Evolutionary conservation across 2,113 vertebrate genomes (phyloP).

Genomic region (Syngnathus floridae): DNA sequence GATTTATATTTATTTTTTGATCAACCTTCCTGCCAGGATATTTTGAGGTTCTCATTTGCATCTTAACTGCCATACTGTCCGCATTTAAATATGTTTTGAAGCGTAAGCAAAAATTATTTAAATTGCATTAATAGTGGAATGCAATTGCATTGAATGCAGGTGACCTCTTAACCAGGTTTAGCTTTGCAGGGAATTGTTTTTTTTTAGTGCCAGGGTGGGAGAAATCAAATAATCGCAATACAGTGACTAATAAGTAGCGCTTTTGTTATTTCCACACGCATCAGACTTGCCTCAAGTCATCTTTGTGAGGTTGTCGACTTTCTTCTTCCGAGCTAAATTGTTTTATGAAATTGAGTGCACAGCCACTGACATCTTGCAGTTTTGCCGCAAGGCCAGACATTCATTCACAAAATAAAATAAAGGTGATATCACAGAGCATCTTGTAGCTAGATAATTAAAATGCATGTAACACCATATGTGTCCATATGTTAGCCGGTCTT

Average conservation of each 20-base stretch:
- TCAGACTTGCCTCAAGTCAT: slow-evolving; percentile 7
- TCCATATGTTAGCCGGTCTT: neutral
- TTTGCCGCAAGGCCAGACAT: neutral
- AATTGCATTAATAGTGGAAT: slow-evolving; percentile 24
- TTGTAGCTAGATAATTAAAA: neutral
- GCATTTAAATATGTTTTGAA: slow-evolving; percentile 10
- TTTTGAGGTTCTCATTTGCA: slow-evolving; percentile 28
- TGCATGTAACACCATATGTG: neutral
- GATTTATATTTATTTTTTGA: neutral
- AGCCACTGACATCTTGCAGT: neutral
- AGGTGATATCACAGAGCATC: neutral
- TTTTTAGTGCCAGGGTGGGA: neutral
- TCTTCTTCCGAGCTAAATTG: neutral
- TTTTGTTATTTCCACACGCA: neutral
- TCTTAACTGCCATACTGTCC: slow-evolving; percentile 14
- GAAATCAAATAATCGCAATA: slow-evolving; percentile 13
- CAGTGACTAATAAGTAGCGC: slow-evolving; percentile 5
- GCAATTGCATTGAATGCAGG: slow-evolving; percentile 4
- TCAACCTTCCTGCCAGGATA: neutral
- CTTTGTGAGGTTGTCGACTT: neutral
- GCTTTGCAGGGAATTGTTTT: slow-evolving; percentile 4
- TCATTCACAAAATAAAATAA: neutral
- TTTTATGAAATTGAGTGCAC: neutral
- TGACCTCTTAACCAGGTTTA: neutral
- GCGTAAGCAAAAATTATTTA: slow-evolving; percentile 21